Evolutionary conservation across 2,888 invertebrate species (phyloP), one percentile per base, ranked within the genome.

Genomic region (Coelopa pilipes): DNA sequence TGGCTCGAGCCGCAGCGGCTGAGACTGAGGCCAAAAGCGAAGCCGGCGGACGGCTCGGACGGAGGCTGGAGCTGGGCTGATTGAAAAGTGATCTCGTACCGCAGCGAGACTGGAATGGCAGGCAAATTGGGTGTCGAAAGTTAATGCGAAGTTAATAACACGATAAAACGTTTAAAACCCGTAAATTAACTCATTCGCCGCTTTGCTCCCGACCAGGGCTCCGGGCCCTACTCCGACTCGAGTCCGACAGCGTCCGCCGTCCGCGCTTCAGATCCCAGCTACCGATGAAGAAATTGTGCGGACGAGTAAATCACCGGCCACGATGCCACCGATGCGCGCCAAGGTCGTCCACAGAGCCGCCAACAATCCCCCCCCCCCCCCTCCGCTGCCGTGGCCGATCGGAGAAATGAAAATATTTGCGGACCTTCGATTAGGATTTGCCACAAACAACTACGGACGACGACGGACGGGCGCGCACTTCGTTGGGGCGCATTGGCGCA

Each of bases 61-160:
- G 34, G 34, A 34, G 45, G 19, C 21, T 17, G 53, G 10, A 10
- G 53, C 49, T 50, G 49, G 24, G 47, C 60, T 70, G 59, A 71
- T 65, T 71, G 71, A 71, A 71, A 71, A 45, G 65, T 19, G 47
- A 71, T 57, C 63, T 46, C 71, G 65, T 55, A n/a, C 53, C 45
- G 45, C 53, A 69, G 34, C 53, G 66, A 49, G 66, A 24, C 21
- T 15, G 45, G 55, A 46, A 63, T 71, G 71, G 55, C 45, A 46
- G 49, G 15, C 62, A 59, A 71, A 71, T 71, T 53, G 65, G 55
- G 71, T 71, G 71, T 71, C 55, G 71, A 71, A 55, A 71, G 71
- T 71, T 71, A 71, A 65, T 55, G 71, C 65, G 63, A 53, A 65
- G 45, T 71, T 71, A 71, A 71, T 71, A 57, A 65, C 55, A 65